Base-by-base conservation (phyloP, 2,797 vertebrate genomes). In the Emys orbicularis region DNA sequence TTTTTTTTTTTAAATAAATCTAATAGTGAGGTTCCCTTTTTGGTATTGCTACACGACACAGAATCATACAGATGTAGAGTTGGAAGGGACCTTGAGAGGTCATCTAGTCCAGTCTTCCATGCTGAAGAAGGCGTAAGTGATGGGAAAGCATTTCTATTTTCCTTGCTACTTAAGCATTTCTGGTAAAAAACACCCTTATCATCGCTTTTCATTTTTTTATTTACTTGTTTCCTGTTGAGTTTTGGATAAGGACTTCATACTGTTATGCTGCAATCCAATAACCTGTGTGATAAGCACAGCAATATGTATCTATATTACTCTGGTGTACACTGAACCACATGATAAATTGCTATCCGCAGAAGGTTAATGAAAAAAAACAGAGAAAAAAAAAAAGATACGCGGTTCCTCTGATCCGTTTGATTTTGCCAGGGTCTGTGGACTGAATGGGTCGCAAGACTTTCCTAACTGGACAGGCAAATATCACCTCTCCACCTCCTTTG, bases 371-470 rank as follows among this genome's bases (percentile, higher is more conserved):
- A 52, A 92, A 77, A 8, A 72, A 61, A 10, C 56, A 29, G 50
- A 52, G n/a, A 68, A 9, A 79, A 97, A 27, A 15, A 84, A 86
- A 98, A 99, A 99, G 99, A 99, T 99, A 99, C 99, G 99, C 99
- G 44, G 99, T 98, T 98, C 99, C 99, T 98, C 99, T 98, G 95
- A 99, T 99, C 52, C 99, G 99, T 97, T 99, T 99, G 98, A 99
- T 99, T 98, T 99, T 99, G 74, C 99, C 99, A 2, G 99, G 98
- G 85, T 99, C 99, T 2, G 98, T 99, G 84, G 99, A 98, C 91
- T 99, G 99, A 85, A 99, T 27, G 0, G 99, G 99, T 79, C 96
- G 98, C 89, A 99, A 97, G 91, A 98, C 98, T 91, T 99, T 99
- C 81, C 98, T 98, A 49, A 99, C 98, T 0, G 99, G 99, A 97